Percentiles rank a stretch among this genome's conserved stretches.
Evolutionary conservation across 2,888 invertebrate genomes (phyloP).

Genomic region (Sphaerophoria taeniata): DNA sequence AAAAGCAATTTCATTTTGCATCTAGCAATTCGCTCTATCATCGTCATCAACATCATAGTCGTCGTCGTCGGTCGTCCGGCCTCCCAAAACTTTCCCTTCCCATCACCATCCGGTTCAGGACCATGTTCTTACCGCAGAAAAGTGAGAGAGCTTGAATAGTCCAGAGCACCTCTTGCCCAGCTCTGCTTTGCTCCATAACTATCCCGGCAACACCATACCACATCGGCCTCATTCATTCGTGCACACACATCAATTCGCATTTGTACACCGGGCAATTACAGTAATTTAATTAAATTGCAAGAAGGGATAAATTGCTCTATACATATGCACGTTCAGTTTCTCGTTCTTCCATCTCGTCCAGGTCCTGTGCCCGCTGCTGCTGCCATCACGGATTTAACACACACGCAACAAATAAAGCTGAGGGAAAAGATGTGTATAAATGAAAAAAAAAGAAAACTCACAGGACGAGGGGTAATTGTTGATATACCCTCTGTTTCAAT

Average conservation of each 20-base stretch:
- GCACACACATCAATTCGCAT: conserved; percentile 75
- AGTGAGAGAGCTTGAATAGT: too few relatives aligned
- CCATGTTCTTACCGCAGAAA: conserved; percentile 58
- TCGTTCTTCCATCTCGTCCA: neutral
- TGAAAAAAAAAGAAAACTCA: neutral
- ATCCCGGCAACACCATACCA: neutral
- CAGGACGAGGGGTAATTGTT: conserved; percentile 66
- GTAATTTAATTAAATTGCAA: conserved; percentile 75
- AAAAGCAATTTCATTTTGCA: conserved; percentile 75
- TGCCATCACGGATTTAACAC: conserved; percentile 20
- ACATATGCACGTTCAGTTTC: conserved; percentile 53
- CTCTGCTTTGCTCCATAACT: conserved; percentile 1
- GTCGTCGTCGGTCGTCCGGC: conserved; percentile 42
- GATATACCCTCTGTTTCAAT: conserved; percentile 71
- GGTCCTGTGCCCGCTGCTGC: neutral
- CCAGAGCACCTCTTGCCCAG: conserved; percentile 48
- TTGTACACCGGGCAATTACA: conserved; percentile 75
- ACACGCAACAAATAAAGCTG: conserved; percentile 55
- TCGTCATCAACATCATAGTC: conserved; percentile 62
- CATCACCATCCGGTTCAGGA: conserved; percentile 14
- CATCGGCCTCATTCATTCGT: conserved; percentile 67
- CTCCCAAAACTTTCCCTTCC: conserved; percentile 29
- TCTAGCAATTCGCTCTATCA: conserved; percentile 74
- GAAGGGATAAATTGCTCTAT: conserved; percentile 74
- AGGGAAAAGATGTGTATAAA: conserved; percentile 67